Evolutionary conservation across 2,888 invertebrate genomes (phyloP).

Genomic region (Chydorus sphaericus): DNA sequence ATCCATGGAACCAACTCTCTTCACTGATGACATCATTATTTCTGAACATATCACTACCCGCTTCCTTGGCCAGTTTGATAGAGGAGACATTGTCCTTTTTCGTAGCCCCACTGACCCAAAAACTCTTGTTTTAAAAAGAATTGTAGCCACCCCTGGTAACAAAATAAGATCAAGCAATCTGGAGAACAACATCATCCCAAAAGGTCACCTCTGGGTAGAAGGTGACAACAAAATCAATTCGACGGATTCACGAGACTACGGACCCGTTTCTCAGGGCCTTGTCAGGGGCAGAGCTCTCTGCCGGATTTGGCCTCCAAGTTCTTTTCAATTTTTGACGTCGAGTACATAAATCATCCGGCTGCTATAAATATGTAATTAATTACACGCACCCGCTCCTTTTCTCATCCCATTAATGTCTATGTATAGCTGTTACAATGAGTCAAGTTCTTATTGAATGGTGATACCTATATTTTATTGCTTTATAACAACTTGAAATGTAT

Average conservation of each 20-base stretch:
- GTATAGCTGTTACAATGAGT: neutral
- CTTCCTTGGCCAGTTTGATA: constrained; percentile 40
- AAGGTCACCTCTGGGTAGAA: constrained; percentile 80
- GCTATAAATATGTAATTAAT: neutral
- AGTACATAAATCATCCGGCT: neutral
- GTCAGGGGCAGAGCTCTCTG: constrained; percentile 67
- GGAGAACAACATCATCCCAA: constrained; percentile 37
- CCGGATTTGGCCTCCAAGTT: constrained; percentile 54
- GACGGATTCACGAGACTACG: constrained; percentile 71
- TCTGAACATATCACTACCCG: constrained; percentile 63
- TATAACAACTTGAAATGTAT: too few relatives aligned
- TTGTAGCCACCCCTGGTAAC: constrained; percentile 57
- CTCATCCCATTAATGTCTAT: neutral
- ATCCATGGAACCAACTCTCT: constrained; percentile 84
- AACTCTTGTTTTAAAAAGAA: constrained; percentile 71
- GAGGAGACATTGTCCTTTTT: constrained; percentile 74
- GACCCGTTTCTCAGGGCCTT: constrained; percentile 73
- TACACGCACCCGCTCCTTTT: neutral
- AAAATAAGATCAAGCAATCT: constrained; percentile 24
- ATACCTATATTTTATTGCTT: too few relatives aligned
- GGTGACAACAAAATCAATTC: constrained; percentile 78
- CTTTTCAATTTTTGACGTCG: constrained; percentile 25
- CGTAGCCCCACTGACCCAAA: constrained; percentile 64
- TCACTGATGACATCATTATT: constrained; percentile 61
- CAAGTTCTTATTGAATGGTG: neutral